phyloP scores from a whole-genome alignment of 2,113 vertebrate genomes.

The Columba livia region DNA sequence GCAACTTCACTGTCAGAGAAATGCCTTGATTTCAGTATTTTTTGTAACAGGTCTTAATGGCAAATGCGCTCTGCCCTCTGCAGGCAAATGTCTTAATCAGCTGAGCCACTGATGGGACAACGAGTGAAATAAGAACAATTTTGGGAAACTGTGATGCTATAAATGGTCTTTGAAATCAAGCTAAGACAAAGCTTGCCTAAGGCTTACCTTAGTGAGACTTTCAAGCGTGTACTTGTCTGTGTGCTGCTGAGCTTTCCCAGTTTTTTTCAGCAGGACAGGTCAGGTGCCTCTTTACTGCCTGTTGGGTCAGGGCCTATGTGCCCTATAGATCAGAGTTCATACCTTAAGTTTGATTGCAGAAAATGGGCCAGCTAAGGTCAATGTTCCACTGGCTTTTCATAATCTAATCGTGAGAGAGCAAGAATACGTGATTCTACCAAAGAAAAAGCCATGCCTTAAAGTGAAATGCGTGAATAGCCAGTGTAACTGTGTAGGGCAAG shows the following conservation, averaged over 20 bases:
- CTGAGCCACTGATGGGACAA: neutral
- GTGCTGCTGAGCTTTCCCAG: neutral
- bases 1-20: neutral
- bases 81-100: neutral
- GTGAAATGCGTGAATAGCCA: neutral
- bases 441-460: neutral
- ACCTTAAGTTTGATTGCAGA: neutral
- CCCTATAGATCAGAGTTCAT: neutral
- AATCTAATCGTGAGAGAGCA: neutral
- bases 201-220: neutral
- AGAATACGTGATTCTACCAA: neutral
- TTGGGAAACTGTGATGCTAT: neutral
- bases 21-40: neutral
- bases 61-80: neutral
- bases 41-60: neutral
- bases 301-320: neutral
- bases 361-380: neutral
- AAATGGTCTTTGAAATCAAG: neutral
- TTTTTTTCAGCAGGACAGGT: neutral
- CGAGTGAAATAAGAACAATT: neutral
- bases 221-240: fast-evolving
- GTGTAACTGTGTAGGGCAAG: too few relatives aligned
- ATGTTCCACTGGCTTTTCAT: neutral
- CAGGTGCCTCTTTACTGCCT: neutral
- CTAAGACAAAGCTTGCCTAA: neutral